phyloP scores from a whole-genome alignment of 2,113 vertebrate genomes.

The Puma concolor region DNA sequence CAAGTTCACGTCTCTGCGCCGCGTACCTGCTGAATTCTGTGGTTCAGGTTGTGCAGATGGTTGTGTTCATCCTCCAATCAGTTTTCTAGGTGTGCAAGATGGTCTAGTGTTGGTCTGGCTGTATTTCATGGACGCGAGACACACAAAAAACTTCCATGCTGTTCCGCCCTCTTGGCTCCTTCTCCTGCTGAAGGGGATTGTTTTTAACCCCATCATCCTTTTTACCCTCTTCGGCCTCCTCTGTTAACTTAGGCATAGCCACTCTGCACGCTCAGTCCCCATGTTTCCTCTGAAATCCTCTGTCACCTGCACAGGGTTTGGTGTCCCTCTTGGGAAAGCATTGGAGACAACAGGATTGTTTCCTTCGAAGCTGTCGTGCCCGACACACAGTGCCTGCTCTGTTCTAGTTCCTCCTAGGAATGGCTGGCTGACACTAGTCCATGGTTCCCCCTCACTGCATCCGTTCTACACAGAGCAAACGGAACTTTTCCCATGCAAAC shows the following conservation, averaged over 20 bases:
- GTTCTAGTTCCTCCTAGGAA: not conserved
- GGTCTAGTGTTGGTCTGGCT: too few species aligned
- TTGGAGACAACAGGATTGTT: not conserved
- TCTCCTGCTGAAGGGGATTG: not conserved
- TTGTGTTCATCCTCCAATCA: too few species aligned
- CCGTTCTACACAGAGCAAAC: not conserved
- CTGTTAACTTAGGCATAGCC: fast-evolving
- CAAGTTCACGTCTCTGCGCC: too few species aligned
- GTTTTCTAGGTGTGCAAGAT: too few species aligned
- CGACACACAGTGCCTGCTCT: not conserved
- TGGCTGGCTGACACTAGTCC: not conserved
- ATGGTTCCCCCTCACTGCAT: not conserved
- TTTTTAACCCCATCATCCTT: not conserved
- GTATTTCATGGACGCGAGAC: too few species aligned
- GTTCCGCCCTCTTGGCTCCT: too few species aligned
- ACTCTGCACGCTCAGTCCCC: not conserved
- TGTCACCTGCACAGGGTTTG: not conserved
- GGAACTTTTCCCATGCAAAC: not conserved
- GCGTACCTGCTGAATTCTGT: too few species aligned
- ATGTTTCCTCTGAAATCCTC: not conserved
- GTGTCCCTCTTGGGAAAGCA: not conserved
- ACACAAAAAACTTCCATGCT: too few species aligned
- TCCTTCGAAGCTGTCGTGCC: not conserved
- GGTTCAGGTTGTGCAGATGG: too few species aligned
- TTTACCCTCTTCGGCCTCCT: not conserved